Base-by-base conservation (phyloP, 2,888 invertebrate species). In the Lathronympha strigana region DNA sequence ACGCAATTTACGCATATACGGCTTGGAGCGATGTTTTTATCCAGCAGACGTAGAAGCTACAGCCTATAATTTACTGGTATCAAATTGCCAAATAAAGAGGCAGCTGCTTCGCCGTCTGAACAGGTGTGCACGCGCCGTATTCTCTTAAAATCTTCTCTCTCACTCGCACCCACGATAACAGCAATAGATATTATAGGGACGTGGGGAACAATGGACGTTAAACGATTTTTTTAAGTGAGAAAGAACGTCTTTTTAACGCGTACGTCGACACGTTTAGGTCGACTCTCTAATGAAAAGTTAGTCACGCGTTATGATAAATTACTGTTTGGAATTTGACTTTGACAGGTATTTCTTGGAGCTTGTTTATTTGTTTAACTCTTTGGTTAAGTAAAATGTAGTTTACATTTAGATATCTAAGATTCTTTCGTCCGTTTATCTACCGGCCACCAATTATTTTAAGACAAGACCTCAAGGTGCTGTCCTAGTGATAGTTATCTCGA, bases 91-190 rank as follows among this genome's bases (percentile, higher is more conserved):
- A 82, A 80, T 78, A 75, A 77, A 73, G 67, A 72, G 76, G 76
- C 87, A 88, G 87, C 81, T 87, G 87, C 72, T 72, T 70, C 63
- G 62, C 73, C 72, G 71, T 69, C 69, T 70, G 76, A 81, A 83
- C 87, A 87, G 87, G 87, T 87, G 87, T 78, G 79, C 83, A 80
- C 85, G 82, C 78, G 86, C 77, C 81, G 72, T 70, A 60, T 63
- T 67, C 73, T 75, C 75, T 47, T 54, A 54, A 49, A 21, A 63
- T 69, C 38, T 23, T 43, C 72, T 70, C 51, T 77, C 79, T 74
- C 74, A 43, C 72, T 80, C 69, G 53, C 68, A 60, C 72, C 54
- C 71, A 53, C 63, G 68, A 74, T 70, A 76, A 72, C 57, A 61
- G 68, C 67, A 62, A 69, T 68, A 71, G 67, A 69, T 64, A 23